Base-by-base conservation (phyloP, 2,888 invertebrate genomes). In the Petrolisthes cinctipes region DNA sequence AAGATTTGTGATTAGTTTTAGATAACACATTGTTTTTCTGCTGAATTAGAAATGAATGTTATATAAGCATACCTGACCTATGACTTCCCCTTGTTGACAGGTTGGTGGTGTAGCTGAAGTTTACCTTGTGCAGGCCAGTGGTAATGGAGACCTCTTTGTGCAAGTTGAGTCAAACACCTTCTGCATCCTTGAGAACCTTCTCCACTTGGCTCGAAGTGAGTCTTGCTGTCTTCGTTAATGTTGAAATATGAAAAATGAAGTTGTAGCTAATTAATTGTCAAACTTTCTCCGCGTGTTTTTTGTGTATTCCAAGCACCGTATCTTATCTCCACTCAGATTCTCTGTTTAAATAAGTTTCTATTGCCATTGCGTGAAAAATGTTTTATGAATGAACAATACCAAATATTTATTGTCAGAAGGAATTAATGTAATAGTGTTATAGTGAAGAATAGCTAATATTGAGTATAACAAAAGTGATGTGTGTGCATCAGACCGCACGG, bases 121-220 rank as follows among this genome's bases (percentile, higher is more conserved):
- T 6, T 94, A 94, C 91, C 94, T 95, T 14, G 95, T 95, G 0
- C 94, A 94, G 68, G 95, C 95, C 6, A 94, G 93, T 82, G 95
- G 94, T 0, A 94, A 95, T 0, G 93, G 94, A 2, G 95, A 95
- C 91, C 94, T 96, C 84, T 96, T 95, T 95, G 94, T 95, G 2
- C 93, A 95, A 86, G 94, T 96, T 17, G 85, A 89, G 68, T 75
- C 89, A 1, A 86, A 86, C 54, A 89, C 89, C 11, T 89, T 92
- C 92, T 91, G 91, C 93, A 91, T 92, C 92, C 91, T 93, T 93
- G 56, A 93, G 93, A 92, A 92, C 93, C 91, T 86, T 93, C 82
- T 91, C 11, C 89, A 90, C 20, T 88, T 91, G 83, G 91, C 91
- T 82, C 88, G 86, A 61, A 82, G 87, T 91, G 86, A 86, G 91